Evolutionary conservation across 30 jellyfish, hydroid and myxozoan genomes (phyloP).

Genomic region (Catostylus mosaicus): DNA sequence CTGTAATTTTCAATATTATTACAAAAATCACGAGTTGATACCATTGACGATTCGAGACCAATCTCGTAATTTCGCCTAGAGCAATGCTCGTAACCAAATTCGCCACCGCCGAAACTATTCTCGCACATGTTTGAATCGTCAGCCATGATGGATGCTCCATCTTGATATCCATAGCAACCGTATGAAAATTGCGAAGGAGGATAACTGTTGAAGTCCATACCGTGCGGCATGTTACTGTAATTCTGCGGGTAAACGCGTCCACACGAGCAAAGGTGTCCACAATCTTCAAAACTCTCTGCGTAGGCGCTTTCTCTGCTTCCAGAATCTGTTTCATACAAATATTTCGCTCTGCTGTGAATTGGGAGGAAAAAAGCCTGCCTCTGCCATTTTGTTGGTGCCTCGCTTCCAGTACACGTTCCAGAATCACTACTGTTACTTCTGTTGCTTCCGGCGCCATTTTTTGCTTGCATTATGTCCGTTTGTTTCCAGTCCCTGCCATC

Average conservation of each 20-base stretch:
- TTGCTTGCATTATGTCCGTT: neutral
- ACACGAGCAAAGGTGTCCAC: neutral
- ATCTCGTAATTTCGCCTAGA: neutral
- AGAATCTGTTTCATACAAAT: conserved; percentile 17
- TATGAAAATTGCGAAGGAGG: neutral
- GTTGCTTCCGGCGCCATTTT: neutral
- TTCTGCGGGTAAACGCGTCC: neutral
- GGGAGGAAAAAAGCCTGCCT: neutral
- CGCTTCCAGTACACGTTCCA: conserved; percentile 61
- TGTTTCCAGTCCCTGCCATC: neutral
- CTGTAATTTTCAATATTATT: neutral
- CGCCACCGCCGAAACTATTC: neutral
- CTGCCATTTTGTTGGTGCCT: conserved; percentile 18
- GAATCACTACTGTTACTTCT: conserved; percentile 57
- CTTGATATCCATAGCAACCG: neutral
- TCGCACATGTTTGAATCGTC: neutral
- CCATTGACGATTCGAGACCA: neutral
- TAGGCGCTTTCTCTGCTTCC: conserved; percentile 39
- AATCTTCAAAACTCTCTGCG: conserved; percentile 25
- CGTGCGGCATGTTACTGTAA: neutral
- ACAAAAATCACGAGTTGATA: neutral
- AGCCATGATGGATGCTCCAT: neutral
- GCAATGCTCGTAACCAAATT: neutral
- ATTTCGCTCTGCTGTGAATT: neutral
- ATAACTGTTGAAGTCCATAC: neutral